phyloP scores from a whole-genome alignment of 2,113 vertebrate species.

The Dermatemys mawii region DNA sequence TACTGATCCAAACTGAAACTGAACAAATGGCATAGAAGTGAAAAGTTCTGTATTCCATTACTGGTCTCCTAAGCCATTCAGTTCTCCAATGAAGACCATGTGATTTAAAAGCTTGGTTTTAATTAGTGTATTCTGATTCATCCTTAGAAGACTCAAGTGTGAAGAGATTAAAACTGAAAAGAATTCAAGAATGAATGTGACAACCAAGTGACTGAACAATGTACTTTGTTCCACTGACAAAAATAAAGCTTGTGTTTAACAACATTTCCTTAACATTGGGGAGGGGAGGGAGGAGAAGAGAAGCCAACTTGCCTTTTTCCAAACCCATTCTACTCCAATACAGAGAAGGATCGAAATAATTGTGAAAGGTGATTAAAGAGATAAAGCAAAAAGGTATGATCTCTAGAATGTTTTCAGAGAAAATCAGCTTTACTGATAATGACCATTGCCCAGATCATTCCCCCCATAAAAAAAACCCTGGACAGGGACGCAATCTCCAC shows the following conservation, averaged over 20 bases:
- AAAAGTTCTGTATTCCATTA: background rate
- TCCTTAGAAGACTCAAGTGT: background rate
- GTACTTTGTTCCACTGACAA: background rate
- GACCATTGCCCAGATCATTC: too few relatives aligned
- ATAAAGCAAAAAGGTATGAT: background rate
- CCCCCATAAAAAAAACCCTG: too few relatives aligned
- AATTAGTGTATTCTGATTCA: background rate
- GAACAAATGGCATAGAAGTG: background rate
- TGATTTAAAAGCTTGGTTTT: background rate
- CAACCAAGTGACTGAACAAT: background rate
- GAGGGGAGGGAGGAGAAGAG: too few relatives aligned
- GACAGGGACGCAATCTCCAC: too few relatives aligned
- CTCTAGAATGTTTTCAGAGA: too few relatives aligned
- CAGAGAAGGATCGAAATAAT: background rate
- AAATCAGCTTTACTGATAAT: too few relatives aligned
- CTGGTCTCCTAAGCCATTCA: fast-evolving
- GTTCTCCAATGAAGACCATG: background rate
- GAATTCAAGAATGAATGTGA: background rate
- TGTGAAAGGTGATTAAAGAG: background rate
- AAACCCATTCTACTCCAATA: background rate
- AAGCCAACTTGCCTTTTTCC: background rate
- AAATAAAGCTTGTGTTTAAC: background rate
- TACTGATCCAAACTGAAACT: background rate
- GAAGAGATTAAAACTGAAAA: background rate
- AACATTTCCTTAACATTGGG: background rate